Conservation (phyloP, 2,797 vertebrate genomes). For the Gobionotothen gibberifrons region DNA sequence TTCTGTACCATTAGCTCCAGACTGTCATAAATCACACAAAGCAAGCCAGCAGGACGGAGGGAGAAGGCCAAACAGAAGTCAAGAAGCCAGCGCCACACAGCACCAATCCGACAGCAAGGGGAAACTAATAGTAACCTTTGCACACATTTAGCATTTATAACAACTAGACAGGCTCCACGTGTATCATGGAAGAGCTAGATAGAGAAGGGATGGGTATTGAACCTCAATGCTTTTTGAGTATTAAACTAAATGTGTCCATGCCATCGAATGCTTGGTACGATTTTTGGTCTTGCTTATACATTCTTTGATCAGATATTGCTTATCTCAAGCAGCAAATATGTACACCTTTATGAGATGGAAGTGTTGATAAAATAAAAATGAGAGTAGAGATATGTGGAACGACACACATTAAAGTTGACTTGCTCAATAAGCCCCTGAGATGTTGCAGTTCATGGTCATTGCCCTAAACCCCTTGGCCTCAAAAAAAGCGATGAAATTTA, state of each 20-base stretch:
- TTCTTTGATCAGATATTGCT: neutral
- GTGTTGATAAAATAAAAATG: neutral
- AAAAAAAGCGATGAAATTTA: neutral
- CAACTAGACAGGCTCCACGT: constrained; percentile 42
- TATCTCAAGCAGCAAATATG: neutral
- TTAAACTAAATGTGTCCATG: constrained; percentile 5
- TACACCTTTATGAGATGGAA: neutral
- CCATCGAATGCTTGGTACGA: neutral
- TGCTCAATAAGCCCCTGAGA: neutral
- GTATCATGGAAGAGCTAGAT: constrained; percentile 31
- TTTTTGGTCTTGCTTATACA: neutral
- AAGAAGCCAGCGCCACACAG: constrained; percentile 64
- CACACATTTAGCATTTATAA: constrained; percentile 56
- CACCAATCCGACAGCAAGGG: constrained; percentile 54
- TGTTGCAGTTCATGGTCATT: neutral
- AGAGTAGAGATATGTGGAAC: neutral
- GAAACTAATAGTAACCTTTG: constrained; percentile 57
- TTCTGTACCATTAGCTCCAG: constrained; percentile 81
- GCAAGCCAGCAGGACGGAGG: constrained; percentile 49
- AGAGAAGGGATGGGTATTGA: neutral
- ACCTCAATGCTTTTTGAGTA: constrained; percentile 12
- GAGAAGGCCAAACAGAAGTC: constrained; percentile 74
- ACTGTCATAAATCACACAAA: constrained; percentile 76
- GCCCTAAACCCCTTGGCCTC: neutral
- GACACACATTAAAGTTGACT: constrained; percentile 1